phyloP scores from a whole-genome alignment of 2,797 vertebrate species.

The Myotis vivesi region DNA sequence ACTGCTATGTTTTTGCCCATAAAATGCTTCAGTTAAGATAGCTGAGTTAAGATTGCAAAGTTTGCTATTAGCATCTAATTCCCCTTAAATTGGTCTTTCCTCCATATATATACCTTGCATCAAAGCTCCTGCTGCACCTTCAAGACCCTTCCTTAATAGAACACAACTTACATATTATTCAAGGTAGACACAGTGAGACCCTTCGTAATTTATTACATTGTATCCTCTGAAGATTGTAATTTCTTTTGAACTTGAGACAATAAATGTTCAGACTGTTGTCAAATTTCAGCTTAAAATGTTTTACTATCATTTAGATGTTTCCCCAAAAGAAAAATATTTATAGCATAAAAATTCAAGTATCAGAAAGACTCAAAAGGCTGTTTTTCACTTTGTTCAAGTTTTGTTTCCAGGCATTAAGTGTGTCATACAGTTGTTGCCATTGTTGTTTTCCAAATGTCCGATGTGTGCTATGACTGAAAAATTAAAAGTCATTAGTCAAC shows the following conservation, averaged over 20 bases:
- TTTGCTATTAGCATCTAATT: not conserved
- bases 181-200: not conserved
- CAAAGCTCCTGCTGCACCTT: not conserved
- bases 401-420: constrained; percentile 96
- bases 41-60: not conserved
- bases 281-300: constrained; percentile 72
- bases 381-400: constrained; percentile 96
- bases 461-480: constrained; percentile 96
- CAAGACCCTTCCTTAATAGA: not conserved
- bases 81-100: not conserved
- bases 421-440: constrained; percentile 98
- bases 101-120: not conserved
- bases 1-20: not conserved
- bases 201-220: constrained; percentile 71
- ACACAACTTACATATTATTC: not conserved
- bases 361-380: constrained; percentile 96
- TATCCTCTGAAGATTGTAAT: constrained; percentile 75
- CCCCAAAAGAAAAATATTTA: constrained; percentile 46
- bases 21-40: not conserved
- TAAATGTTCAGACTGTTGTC: constrained; percentile 60
- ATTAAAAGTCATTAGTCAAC: constrained; percentile 69
- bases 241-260: constrained; percentile 60
- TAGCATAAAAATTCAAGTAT: constrained; percentile 84
- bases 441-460: constrained; percentile 99
- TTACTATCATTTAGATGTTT: constrained; percentile 49